Evolutionary conservation across 2,888 invertebrate genomes (phyloP), one percentile per base, ranked within the genome.

Genomic region (Escarpia spicata): DNA sequence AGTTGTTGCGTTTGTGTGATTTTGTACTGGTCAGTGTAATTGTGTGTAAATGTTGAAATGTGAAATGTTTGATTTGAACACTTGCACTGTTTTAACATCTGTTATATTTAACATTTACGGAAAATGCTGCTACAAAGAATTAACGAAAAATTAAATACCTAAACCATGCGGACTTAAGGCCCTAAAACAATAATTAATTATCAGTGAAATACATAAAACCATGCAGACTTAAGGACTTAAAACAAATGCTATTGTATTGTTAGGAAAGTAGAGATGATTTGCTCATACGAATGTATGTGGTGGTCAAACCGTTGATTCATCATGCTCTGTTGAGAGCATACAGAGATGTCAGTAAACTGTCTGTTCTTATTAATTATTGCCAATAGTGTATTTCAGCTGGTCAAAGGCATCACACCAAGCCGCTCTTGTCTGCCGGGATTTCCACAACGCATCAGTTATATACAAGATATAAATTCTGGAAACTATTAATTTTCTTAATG

Each of bases 391-490:
- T 75, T 26, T 75, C 75, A 75, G 75, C 75, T 75, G 75, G 75
- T 26, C 75, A 3, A 4, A 26, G 75, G 1, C 75, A 26, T 75
- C 75, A 75, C 26, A 26, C 19, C 75, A 75, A 26, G 75, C 75
- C 26, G 15, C 75, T 75, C 26, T 75, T 75, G 75, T 75, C 75
- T n/a, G 19, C 75, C 19, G 75, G 75, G 75, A 75, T 75, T 75
- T 75, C 75, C 75, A 75, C 75, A 75, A 75, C 26, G n/a, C 75
- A 75, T 75, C 75, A 75, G 75, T 75, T 75, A 75, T 75, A 75
- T 75, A 75, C 75, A 75, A 75, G 75, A 75, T 75, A 75, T 75
- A 75, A 75, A 75, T 75, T 75, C 75, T 75, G 75, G 75, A 75
- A 75, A 75, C 75, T 75, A 75, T 75, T 75, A 15, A 26, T 75